Evolutionary conservation across 2,797 vertebrate genomes (phyloP).

Genomic region (Anolis apletophallus): DNA sequence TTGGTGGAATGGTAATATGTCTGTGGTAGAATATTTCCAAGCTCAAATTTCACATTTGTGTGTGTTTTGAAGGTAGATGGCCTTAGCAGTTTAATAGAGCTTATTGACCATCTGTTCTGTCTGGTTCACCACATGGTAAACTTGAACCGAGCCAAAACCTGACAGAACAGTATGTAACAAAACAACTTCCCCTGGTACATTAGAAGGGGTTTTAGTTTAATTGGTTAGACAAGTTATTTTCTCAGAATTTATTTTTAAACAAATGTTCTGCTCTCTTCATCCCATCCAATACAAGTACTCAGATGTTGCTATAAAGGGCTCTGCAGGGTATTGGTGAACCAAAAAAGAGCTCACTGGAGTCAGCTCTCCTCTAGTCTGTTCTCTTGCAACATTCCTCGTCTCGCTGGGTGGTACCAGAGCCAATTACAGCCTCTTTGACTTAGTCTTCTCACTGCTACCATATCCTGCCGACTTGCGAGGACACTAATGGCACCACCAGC

Average conservation of each 20-base stretch:
- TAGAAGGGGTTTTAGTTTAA: slow-evolving; percentile 2
- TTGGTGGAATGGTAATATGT: slow-evolving; percentile 17
- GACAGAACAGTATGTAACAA: slow-evolving; percentile 58
- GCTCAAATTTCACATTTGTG: slow-evolving; percentile 55
- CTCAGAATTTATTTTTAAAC: neutral
- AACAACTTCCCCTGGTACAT: slow-evolving; percentile 36
- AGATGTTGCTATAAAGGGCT: neutral
- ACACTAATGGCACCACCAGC: slow-evolving; percentile 63
- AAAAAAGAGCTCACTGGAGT: slow-evolving; percentile 12
- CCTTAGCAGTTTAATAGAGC: slow-evolving; percentile 69
- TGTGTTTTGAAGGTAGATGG: slow-evolving; percentile 49
- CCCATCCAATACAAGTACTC: neutral
- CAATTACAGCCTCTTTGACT: slow-evolving; percentile 45
- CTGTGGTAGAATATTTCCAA: slow-evolving; percentile 38
- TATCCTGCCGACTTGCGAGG: slow-evolving; percentile 56
- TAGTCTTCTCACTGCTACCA: slow-evolving; percentile 52
- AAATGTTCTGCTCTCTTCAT: slow-evolving; percentile 17
- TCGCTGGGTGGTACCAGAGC: slow-evolving; percentile 55
- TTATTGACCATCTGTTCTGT: slow-evolving; percentile 77
- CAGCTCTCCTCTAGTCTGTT: slow-evolving; percentile 23
- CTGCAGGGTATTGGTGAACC: neutral
- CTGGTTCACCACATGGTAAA: slow-evolving; percentile 74
- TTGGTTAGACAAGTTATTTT: slow-evolving; percentile 14
- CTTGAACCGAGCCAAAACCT: slow-evolving; percentile 64
- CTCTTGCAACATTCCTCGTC: slow-evolving; percentile 38